Evolutionary conservation across 2,113 vertebrate species (phyloP).

Genomic region (Etheostoma cragini): DNA sequence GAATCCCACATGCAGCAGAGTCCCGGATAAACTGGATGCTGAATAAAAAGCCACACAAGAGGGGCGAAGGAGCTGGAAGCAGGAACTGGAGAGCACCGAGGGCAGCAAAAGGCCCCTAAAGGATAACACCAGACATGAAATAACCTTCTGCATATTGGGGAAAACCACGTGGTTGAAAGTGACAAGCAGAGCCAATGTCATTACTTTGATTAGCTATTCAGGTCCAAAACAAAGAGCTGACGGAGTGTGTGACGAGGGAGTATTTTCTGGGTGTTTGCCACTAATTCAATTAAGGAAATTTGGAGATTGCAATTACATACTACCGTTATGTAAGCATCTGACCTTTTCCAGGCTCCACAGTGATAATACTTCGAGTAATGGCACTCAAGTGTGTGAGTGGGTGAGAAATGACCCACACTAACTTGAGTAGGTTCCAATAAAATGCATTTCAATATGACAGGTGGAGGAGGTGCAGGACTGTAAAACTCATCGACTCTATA

Average conservation of each 20-base stretch:
- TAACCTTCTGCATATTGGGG: constrained; percentile 60
- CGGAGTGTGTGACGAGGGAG: constrained; percentile 18
- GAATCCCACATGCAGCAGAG: constrained; percentile 38
- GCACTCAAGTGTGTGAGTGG: constrained; percentile 17
- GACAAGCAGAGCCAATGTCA: constrained; percentile 62
- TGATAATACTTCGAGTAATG: constrained; percentile 22
- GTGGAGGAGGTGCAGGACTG: not conserved
- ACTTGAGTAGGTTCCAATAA: constrained; percentile 1
- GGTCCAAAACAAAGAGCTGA: constrained; percentile 61
- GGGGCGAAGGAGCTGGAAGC: constrained; percentile 22
- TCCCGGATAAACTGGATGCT: constrained; percentile 12
- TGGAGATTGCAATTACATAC: constrained; percentile 51
- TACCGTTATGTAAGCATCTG: constrained; percentile 41
- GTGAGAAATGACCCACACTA: constrained; percentile 27
- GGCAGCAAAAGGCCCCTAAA: constrained; percentile 10
- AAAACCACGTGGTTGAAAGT: constrained; percentile 13
- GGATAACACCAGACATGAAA: constrained; percentile 45
- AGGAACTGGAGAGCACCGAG: not conserved
- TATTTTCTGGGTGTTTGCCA: constrained; percentile 38
- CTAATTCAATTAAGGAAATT: constrained; percentile 63
- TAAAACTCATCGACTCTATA: not conserved
- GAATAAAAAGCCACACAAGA: constrained; percentile 4
- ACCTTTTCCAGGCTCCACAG: constrained; percentile 55
- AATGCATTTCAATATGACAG: constrained; percentile 29
- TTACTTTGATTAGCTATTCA: constrained; percentile 56